Conservation (phyloP, 2,888 invertebrate genomes). For the Hypercompe scribonia region DNA sequence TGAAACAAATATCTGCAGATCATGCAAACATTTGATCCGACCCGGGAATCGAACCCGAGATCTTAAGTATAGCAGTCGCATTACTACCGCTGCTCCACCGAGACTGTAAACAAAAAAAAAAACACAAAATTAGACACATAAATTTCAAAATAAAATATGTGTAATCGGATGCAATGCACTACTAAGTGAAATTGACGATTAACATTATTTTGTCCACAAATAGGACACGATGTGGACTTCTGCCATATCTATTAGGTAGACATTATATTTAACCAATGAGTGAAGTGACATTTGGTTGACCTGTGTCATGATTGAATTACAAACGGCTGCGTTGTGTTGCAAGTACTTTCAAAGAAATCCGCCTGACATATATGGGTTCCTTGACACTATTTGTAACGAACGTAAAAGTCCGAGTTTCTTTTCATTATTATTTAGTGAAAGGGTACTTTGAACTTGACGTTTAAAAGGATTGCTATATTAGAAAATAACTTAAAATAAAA, state of each 20-base stretch:
- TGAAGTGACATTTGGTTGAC: slow-evolving; percentile 29
- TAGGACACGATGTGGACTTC: neutral
- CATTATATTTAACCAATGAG: slow-evolving; percentile 17
- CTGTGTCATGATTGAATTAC: slow-evolving; percentile 22
- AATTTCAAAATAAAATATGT: too few relatives aligned
- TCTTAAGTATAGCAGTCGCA: too few relatives aligned
- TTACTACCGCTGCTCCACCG: too few relatives aligned
- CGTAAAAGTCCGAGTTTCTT: neutral
- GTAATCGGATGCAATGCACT: neutral
- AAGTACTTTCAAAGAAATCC: neutral
- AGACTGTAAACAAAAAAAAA: neutral
- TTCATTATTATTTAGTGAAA: too few relatives aligned
- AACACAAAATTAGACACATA: neutral
- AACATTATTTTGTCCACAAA: neutral
- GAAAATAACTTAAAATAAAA: neutral
- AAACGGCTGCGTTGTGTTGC: slow-evolving; percentile 8
- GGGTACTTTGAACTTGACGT: neutral
- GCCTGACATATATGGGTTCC: neutral
- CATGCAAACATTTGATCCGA: too few relatives aligned
- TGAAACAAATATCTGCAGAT: too few relatives aligned
- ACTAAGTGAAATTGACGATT: neutral
- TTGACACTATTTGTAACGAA: neutral
- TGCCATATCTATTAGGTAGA: slow-evolving; percentile 9
- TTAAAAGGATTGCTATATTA: neutral
- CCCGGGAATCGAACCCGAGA: too few relatives aligned